phyloP scores from a whole-genome alignment of 1,140 invertebrate genomes.

The Helicoverpa zea region DNA sequence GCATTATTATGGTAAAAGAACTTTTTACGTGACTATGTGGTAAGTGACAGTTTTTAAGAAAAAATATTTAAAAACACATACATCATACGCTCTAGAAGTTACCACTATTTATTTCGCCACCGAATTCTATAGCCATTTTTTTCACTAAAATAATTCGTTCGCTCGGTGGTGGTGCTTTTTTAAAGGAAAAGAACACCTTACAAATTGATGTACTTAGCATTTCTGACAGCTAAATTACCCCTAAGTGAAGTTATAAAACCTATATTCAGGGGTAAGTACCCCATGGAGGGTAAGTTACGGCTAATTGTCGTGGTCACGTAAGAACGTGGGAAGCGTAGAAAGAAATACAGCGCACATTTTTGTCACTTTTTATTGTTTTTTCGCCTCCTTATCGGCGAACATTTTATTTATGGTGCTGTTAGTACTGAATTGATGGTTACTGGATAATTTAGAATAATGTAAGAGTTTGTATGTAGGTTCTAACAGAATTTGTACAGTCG shows the following conservation, averaged over 20 bases:
- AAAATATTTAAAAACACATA: no score
- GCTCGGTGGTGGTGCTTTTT: no score
- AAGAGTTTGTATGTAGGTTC: no score
- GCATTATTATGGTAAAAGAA: no score
- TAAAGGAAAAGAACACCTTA: not conserved
- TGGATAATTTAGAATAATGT: constrained; percentile 14
- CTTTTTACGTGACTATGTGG: no score
- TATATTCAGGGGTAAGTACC: not conserved
- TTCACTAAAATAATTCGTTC: no score
- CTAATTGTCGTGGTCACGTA: constrained; percentile 24
- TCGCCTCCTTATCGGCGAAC: constrained; percentile 6
- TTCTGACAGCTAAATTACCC: constrained; percentile 14
- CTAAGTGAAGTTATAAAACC: not conserved
- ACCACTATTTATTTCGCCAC: no score
- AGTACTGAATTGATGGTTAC: constrained; percentile 9
- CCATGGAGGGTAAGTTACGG: constrained; percentile 13
- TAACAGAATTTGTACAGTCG: no score
- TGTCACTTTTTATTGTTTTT: constrained; percentile 28
- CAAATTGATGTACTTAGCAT: not conserved
- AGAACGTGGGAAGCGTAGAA: constrained; percentile 28
- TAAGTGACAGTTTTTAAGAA: no score
- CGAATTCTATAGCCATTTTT: no score
- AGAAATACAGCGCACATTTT: constrained; percentile 1
- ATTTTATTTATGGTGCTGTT: constrained; percentile 26
- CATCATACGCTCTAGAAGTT: no score